Evolutionary conservation across 1,140 invertebrate species (phyloP).

Genomic region (Phymastichus coffea): DNA sequence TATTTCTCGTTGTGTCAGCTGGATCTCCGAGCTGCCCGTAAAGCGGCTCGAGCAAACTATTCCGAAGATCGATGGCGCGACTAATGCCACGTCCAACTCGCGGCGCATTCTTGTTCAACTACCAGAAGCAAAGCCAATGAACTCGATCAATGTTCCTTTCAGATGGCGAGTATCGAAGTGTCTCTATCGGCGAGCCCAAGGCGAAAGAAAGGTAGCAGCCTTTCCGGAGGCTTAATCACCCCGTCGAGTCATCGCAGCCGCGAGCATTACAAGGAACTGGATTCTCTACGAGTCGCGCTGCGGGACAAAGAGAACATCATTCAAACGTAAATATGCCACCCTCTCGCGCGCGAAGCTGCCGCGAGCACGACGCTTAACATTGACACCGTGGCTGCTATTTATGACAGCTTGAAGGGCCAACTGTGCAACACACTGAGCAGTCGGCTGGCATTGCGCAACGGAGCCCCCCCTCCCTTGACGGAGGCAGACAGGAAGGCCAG

Average conservation of each 20-base stretch:
- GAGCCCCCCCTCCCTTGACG: slow-evolving; percentile 51
- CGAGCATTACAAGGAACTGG: slow-evolving; percentile 64
- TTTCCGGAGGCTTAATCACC: slow-evolving; percentile 54
- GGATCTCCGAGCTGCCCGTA: too few relatives aligned
- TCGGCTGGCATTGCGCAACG: slow-evolving; percentile 49
- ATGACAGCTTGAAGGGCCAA: slow-evolving; percentile 63
- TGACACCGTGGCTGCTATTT: neutral
- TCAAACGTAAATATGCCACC: slow-evolving; percentile 59
- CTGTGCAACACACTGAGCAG: slow-evolving; percentile 62
- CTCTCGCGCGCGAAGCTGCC: too few relatives aligned
- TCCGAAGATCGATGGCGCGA: too few relatives aligned
- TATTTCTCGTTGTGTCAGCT: too few relatives aligned
- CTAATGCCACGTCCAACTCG: too few relatives aligned
- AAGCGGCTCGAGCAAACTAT: too few relatives aligned
- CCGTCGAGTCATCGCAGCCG: slow-evolving; percentile 52
- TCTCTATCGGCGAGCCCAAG: slow-evolving; percentile 70
- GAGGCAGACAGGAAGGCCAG: slow-evolving; percentile 65
- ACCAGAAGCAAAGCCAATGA: too few relatives aligned
- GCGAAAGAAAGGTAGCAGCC: slow-evolving; percentile 61
- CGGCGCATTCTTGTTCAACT: too few relatives aligned
- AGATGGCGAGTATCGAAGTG: slow-evolving; percentile 86
- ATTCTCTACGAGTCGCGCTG: slow-evolving; percentile 69
- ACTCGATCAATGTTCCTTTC: slow-evolving; percentile 36
- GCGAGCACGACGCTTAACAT: too few relatives aligned
- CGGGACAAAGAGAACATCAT: slow-evolving; percentile 81